Evolutionary conservation across 2,797 vertebrate genomes (phyloP), one percentile per base, ranked within the genome.

Genomic region (Serranus cabrilla): DNA sequence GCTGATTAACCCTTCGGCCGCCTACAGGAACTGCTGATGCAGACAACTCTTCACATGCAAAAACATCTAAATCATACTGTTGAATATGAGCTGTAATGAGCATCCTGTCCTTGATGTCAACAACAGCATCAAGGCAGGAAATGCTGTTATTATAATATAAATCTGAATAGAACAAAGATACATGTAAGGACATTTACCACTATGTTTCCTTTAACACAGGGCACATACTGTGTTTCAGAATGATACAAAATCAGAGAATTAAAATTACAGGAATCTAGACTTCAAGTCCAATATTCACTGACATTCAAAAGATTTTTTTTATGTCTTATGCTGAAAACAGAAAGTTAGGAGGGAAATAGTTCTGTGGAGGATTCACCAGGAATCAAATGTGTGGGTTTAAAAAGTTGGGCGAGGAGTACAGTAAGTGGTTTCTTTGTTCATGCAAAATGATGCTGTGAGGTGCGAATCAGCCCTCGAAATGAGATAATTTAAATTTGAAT

Each of bases 201-300:
- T 83, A 61, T 75, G 79, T 69, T 82, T 87, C 79, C 67, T 61
- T 50, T 60, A 42, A 57, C 46, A 40, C 71, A 82, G 66, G 52
- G 60, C 55, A 71, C 66, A 37, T 51, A 47, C 34, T 34, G 34
- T 34, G 8, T 50, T 61, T 69, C 45, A 74, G 73, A 87, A 89
- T 77, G 81, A 90, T 76, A 79, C 74, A 87, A 85, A 81, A 74
- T 67, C 60, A 74, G 77, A 37, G 71, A 90, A 83, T 82, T 58
- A 63, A 43, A 64, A 85, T 74, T 78, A 87, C 70, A 73, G 58
- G 51, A 85, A 80, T 78, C 39, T 14, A 64, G 65, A 63, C 40
- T 74, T 81, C 27, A 56, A 60, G 18, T 57, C 20, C 20, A 60
- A 63, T 47, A 79, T 71, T 37, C 55, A 49, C 47, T 72, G 74